Percentiles rank a stretch among this genome's conserved stretches.
Conservation (phyloP, 2,113 vertebrate species). For the Asarcornis scutulata region DNA sequence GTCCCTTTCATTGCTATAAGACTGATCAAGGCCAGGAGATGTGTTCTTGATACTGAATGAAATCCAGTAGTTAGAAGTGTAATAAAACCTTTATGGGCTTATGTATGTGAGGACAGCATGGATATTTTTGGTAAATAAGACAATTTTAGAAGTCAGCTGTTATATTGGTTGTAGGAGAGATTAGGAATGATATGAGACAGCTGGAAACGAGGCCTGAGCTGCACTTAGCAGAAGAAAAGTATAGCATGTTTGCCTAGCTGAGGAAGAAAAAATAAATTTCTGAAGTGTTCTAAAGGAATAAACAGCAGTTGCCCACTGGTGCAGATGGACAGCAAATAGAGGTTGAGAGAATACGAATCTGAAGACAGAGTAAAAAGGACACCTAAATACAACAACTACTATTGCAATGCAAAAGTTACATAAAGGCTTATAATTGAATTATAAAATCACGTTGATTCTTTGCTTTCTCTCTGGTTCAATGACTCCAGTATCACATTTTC, state of each 20-base stretch:
- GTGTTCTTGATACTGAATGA: not conserved
- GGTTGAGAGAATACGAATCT: not conserved
- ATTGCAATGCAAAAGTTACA: not conserved
- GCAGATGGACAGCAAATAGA: not conserved
- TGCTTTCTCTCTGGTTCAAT: not conserved
- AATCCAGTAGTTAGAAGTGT: not conserved
- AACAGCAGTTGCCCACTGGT: not conserved
- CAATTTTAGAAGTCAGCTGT: not conserved
- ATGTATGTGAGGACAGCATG: rapidly evolving
- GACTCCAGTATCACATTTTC: not conserved
- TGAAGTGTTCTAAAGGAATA: not conserved
- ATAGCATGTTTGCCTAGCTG: not conserved
- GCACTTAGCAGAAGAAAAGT: not conserved
- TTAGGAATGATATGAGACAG: not conserved
- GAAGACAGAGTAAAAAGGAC: not conserved
- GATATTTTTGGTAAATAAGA: not conserved
- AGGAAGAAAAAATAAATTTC: not conserved
- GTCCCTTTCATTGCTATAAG: not conserved
- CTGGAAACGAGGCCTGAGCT: not conserved
- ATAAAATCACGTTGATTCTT: not conserved
- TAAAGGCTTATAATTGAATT: not conserved
- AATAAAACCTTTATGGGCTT: not conserved
- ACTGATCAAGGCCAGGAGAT: not conserved
- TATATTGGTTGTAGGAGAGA: not conserved
- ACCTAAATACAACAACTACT: not conserved